Base-by-base conservation (phyloP, 2,113 vertebrate genomes). In the Plestiodon gilberti region DNA sequence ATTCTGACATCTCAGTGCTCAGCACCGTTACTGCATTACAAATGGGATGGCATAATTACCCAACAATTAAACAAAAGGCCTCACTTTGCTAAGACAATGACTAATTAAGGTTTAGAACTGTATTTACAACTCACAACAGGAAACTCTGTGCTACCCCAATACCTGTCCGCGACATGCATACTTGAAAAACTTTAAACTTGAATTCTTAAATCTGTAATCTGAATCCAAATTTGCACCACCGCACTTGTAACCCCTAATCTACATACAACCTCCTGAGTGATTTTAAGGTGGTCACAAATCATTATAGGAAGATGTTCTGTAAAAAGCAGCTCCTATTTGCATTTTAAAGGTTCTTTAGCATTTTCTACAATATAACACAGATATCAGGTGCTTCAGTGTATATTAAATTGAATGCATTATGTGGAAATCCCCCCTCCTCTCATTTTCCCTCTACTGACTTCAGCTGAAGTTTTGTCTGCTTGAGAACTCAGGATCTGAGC, bases 391-490 rank as follows among this genome's bases (percentile, higher is more conserved):
- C 1, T 57, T 48, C 43, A 48, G 43, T 48, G 43, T 48, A 2
- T 35, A 70, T 88, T 91, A 82, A 9, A 9, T 4, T 92, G 90
- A 80, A 86, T 90, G 86, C 77, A 84, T 91, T 71, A 64, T 89
- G 52, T 33, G 2, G 70, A 38, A 71, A 35, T 71, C 85, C 83
- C 76, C 0, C 33, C 20, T 73, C 33, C 18, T 5, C 35, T 9
- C 13, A 23, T 84, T 18, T 74, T 84, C 52, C 22, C 15, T 84
- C 3, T 0, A 0, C 23, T 0, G 3, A 15, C 22, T 1, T 0
- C 3, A 40, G 28, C 6, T 70, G 57, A 79, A 90, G 82, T 88
- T n/a, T 38, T 59, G 81, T 78, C 84, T 1, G 8, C 33, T 80
- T 22, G 25, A 77, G 84, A 84, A 75, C 85, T 84, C 59, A 78